These are phyloP conservation scores for Miltochrista miniata DNA, from an alignment of 2,888 invertebrate species.

Conservation along the genomic window DNA sequence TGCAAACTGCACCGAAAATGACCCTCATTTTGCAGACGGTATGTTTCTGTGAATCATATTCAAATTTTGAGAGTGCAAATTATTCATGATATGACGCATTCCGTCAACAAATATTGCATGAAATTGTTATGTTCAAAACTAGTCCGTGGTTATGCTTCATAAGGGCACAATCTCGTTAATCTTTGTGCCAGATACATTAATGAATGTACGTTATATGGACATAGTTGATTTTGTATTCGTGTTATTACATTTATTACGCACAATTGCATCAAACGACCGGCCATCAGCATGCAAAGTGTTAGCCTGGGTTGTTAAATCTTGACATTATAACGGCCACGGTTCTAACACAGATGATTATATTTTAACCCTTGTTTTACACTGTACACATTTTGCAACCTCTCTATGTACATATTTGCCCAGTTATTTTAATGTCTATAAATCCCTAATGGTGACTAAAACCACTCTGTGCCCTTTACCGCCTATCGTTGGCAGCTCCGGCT, in stretches of 20 bases:
- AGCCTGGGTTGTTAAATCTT: slow-evolving; percentile 7
- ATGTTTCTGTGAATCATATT: slow-evolving; percentile 12
- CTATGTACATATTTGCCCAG: no score
- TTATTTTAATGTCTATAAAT: no score
- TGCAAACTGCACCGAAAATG: slow-evolving; percentile 20
- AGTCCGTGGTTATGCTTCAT: slow-evolving; percentile 26
- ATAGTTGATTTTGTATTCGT: slow-evolving; percentile 30
- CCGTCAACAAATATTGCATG: slow-evolving; percentile 3
- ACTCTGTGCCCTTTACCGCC: no score
- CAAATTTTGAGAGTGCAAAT: background rate
- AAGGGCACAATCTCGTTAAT: slow-evolving; percentile 43
- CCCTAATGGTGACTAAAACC: no score
- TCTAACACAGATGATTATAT: background rate
- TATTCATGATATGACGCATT: slow-evolving; percentile 13
- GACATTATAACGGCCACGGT: background rate
- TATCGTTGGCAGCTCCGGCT: no score
- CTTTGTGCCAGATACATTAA: slow-evolving; percentile 33
- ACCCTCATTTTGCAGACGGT: slow-evolving; percentile 14
- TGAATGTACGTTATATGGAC: slow-evolving; percentile 22
- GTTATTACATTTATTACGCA: slow-evolving; percentile 23
- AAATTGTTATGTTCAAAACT: slow-evolving; percentile 7
- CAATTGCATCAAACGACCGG: slow-evolving; percentile 20
- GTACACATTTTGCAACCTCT: background rate
- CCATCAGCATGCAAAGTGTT: slow-evolving; percentile 1
- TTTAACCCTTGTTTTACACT: background rate